These are phyloP conservation scores for Rhinopithecus roxellana DNA, from an alignment of 2,113 vertebrate genomes.

Conservation along the genomic window DNA sequence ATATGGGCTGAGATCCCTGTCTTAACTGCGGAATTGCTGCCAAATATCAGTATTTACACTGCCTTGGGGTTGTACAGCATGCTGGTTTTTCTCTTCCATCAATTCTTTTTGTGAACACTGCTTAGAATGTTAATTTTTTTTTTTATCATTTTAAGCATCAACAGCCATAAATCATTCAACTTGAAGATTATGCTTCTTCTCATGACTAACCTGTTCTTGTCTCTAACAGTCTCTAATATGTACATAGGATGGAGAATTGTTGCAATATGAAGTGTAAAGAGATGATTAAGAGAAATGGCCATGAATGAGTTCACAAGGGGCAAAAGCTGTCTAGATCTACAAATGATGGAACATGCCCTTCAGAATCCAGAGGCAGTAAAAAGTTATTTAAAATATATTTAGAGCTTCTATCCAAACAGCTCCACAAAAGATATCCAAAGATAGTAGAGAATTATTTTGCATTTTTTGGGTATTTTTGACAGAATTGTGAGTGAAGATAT, in stretches of 20 bases:
- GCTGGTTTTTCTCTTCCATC: background rate
- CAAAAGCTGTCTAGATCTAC: background rate
- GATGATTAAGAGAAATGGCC: background rate
- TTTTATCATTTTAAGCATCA: background rate
- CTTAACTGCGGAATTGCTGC: background rate
- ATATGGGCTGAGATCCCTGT: no score
- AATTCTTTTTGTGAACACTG: background rate
- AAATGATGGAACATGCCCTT: background rate
- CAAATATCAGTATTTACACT: background rate
- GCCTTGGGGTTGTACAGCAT: background rate
- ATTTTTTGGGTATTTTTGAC: background rate
- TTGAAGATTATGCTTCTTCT: background rate
- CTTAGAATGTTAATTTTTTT: background rate
- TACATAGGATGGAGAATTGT: background rate
- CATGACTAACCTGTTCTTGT: background rate
- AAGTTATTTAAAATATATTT: background rate
- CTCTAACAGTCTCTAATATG: background rate
- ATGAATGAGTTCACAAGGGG: background rate
- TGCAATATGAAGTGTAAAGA: background rate
- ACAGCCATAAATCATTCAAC: background rate
- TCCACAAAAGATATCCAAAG: background rate
- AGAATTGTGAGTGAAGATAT: background rate
- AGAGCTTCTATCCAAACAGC: background rate
- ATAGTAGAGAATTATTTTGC: background rate
- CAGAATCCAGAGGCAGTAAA: background rate